Evolutionary conservation across 2,113 vertebrate genomes (phyloP).

Genomic region (Balaenoptera acutorostrata): DNA sequence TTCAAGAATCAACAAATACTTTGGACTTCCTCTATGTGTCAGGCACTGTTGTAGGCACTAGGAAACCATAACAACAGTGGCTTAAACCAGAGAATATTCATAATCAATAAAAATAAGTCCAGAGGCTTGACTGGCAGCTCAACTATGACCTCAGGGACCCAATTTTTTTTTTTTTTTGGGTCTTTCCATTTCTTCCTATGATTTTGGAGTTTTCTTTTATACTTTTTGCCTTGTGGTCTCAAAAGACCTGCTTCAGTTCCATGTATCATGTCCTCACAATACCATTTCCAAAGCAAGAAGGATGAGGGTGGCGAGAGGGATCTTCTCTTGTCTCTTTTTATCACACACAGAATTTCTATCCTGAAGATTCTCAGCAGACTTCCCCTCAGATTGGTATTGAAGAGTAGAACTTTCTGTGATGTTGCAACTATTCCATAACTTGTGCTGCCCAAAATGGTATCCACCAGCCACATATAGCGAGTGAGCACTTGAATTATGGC

Average conservation of each 20-base stretch:
- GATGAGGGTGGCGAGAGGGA: not conserved
- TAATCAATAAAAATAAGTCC: not conserved
- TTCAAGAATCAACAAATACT: not conserved
- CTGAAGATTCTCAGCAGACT: not conserved
- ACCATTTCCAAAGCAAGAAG: not conserved
- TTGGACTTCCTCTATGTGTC: not conserved
- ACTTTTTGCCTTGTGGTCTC: not conserved
- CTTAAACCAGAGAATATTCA: not conserved
- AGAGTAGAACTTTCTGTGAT: not conserved
- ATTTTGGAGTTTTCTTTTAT: conserved; percentile 1
- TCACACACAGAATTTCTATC: not conserved
- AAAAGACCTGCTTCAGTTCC: not conserved
- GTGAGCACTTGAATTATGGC: not conserved
- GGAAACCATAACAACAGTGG: not conserved
- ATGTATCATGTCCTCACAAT: not conserved
- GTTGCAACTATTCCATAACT: not conserved
- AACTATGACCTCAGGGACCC: not conserved
- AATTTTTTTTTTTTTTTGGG: not conserved
- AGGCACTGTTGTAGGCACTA: not conserved
- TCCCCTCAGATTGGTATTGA: not conserved
- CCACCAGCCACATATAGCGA: not conserved
- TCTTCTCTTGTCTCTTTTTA: not conserved
- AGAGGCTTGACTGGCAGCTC: not conserved
- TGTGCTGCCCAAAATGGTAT: not conserved
- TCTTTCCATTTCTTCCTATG: not conserved